A percentile compares a stretch with the other conserved stretches of the same genome.
Conservation (phyloP, 2,113 vertebrate species). For the Alces alces region DNA sequence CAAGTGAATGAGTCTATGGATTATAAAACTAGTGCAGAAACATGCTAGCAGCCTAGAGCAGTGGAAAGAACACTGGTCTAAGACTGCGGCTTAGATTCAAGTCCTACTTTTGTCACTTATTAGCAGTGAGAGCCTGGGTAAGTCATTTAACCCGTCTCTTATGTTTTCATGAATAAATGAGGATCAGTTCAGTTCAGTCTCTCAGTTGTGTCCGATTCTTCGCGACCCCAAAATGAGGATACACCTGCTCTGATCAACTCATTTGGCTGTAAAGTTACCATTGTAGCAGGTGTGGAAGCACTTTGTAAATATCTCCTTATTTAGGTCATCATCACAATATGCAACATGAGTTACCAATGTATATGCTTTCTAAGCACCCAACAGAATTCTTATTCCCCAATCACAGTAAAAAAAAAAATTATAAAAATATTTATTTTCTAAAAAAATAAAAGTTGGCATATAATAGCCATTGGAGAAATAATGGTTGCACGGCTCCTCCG, state of each 20-base stretch:
- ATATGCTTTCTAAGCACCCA: background rate
- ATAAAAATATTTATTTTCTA: too few relatives aligned
- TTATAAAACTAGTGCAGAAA: background rate
- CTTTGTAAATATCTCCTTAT: background rate
- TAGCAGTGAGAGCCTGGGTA: background rate
- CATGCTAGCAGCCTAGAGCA: background rate
- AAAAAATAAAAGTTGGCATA: background rate
- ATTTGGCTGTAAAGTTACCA: background rate
- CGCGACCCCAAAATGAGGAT: background rate
- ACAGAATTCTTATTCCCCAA: background rate
- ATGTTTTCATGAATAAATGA: background rate
- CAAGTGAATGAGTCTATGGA: background rate
- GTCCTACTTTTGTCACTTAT: background rate
- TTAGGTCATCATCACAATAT: background rate
- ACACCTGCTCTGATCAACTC: background rate
- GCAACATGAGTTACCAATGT: background rate
- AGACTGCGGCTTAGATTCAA: background rate
- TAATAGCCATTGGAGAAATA: background rate
- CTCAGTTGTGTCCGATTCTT: background rate
- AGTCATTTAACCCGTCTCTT: background rate
- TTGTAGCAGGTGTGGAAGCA: background rate
- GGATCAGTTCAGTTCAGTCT: background rate
- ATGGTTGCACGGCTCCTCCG: background rate
- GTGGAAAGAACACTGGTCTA: background rate
- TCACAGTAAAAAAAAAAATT: background rate